Percentiles rank a stretch among this genome's conserved stretches.
Evolutionary conservation across 2,113 vertebrate genomes (phyloP).

Genomic region (Carlito syrichta): DNA sequence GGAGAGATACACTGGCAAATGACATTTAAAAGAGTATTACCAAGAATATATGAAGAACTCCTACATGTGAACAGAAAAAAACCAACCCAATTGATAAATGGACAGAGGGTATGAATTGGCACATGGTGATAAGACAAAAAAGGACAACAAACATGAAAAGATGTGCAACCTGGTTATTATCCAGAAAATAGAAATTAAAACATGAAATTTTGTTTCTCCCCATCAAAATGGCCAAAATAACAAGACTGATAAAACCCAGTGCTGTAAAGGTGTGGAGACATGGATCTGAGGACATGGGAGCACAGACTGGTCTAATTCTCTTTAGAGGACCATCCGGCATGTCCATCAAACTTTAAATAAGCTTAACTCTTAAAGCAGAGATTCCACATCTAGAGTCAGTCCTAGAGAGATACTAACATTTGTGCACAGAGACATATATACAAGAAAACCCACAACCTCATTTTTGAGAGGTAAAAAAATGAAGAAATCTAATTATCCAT

Average conservation of each 20-base stretch:
- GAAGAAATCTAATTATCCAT: background rate
- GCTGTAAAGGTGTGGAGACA: background rate
- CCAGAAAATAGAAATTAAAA: background rate
- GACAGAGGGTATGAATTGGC: background rate
- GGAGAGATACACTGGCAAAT: background rate
- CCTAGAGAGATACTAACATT: background rate
- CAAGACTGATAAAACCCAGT: background rate
- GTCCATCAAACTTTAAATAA: background rate
- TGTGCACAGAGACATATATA: background rate
- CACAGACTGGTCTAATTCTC: accelerated
- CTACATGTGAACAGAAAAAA: background rate
- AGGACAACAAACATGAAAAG: background rate
- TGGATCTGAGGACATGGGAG: accelerated
- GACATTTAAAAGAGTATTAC: background rate
- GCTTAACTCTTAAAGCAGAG: background rate
- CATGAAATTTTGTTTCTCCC: background rate
- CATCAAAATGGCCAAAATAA: background rate
- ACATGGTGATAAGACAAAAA: background rate
- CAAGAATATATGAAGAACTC: background rate
- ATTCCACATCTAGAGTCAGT: background rate
- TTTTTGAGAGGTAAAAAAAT: background rate
- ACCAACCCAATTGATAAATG: background rate
- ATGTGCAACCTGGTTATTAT: background rate
- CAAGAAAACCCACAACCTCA: background rate
- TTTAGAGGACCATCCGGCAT: background rate